Conservation (phyloP, 2,113 vertebrate genomes). For the Tyrannus savana region DNA sequence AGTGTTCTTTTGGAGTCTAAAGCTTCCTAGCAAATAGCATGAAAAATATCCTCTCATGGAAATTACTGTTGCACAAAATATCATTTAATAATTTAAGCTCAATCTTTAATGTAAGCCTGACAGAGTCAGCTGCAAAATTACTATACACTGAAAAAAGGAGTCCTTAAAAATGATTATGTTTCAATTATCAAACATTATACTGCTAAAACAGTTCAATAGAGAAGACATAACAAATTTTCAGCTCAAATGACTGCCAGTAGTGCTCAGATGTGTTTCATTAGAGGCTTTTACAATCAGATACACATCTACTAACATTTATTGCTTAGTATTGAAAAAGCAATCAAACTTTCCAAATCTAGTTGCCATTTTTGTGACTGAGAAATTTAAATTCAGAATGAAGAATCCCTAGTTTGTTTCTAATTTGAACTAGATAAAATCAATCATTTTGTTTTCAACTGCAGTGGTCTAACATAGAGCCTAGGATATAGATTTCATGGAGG, state of each 20-base stretch:
- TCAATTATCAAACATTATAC: constrained; percentile 39
- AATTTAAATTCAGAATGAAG: background rate
- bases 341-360: background rate
- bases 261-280: constrained; percentile 5
- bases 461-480: background rate
- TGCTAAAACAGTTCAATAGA: constrained; percentile 16
- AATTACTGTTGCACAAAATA: constrained; percentile 25
- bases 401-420: background rate
- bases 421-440: background rate
- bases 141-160: background rate
- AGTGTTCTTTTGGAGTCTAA: constrained; percentile 11
- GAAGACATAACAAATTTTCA: constrained; percentile 25
- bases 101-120: background rate
- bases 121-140: constrained; percentile 18
- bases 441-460: background rate
- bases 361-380: background rate
- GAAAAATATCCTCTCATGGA: constrained; percentile 28
- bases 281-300: constrained; percentile 1
- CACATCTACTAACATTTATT: background rate
- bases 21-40: background rate
- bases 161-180: constrained; percentile 16
- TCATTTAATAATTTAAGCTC: constrained; percentile 42
- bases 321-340: background rate
- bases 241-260: background rate
- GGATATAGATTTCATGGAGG: background rate